A percentile compares a stretch with the other conserved stretches of the same genome.
phyloP scores from a whole-genome alignment of 2,888 invertebrate species.

The Caenorhabditis sinica region DNA sequence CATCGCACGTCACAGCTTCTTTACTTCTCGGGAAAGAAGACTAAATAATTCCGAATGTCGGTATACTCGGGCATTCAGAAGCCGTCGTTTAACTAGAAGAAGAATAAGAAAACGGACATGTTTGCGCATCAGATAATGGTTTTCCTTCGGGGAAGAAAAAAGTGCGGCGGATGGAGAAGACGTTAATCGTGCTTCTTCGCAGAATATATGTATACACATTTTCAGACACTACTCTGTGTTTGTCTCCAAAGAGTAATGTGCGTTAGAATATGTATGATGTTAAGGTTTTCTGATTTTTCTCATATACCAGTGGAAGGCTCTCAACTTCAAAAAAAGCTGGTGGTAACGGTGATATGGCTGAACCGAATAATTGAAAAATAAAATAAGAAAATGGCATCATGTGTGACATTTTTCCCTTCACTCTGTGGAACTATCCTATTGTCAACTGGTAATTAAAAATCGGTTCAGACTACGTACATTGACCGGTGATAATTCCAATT shows the following conservation, averaged over 20 bases:
- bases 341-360: too few species aligned
- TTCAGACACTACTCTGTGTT: conserved; percentile 25
- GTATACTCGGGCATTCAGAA: conserved; percentile 21
- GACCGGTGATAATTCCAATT: too few species aligned
- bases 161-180: conserved; percentile 33
- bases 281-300: neutral
- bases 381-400: too few species aligned
- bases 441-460: too few species aligned
- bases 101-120: conserved; percentile 10
- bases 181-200: conserved; percentile 32
- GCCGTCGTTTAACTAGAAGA: conserved; percentile 26
- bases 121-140: conserved; percentile 56
- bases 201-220: conserved; percentile 29
- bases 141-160: conserved; percentile 37
- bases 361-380: too few species aligned
- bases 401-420: too few species aligned
- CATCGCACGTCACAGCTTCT: conserved; percentile 8
- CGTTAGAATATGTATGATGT: neutral
- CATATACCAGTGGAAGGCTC: too few species aligned
- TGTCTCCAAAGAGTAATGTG: neutral
- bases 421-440: too few species aligned
- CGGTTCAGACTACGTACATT: too few species aligned
- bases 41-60: conserved; percentile 46
- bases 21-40: neutral
- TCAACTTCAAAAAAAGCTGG: too few species aligned